Conservation (phyloP, 1,140 invertebrate genomes). For the Berghia stephanieae region DNA sequence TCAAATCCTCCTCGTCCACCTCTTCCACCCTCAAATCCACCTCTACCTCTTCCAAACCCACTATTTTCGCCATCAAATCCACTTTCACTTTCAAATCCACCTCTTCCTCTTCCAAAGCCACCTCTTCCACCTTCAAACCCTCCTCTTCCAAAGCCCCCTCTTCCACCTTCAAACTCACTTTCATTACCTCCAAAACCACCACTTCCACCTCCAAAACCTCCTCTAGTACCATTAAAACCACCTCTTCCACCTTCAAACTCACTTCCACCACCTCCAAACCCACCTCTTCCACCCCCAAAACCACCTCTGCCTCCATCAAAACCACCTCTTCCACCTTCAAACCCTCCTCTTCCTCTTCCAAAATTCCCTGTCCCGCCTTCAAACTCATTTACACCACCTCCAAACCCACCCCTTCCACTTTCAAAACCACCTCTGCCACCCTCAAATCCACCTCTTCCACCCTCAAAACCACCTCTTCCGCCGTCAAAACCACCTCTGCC, state of each 20-base stretch:
- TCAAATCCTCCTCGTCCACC: not conserved
- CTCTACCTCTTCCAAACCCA: not conserved
- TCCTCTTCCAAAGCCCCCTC: not conserved
- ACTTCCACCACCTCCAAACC: not conserved
- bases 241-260: not conserved
- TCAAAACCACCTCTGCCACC: not conserved
- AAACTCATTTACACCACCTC: slow-evolving; percentile 13
- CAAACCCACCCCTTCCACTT: slow-evolving; percentile 10
- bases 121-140: slow-evolving; percentile 4
- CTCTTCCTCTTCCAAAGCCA: slow-evolving; percentile 12
- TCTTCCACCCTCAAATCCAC: not conserved
- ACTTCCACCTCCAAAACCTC: not conserved
- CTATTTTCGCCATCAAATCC: not conserved
- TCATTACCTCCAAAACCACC: not conserved
- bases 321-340: not conserved
- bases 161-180: not conserved
- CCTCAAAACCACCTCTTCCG: not conserved
- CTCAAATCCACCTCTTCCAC: not conserved
- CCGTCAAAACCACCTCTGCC: not conserved
- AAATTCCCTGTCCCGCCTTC: slow-evolving; percentile 21
- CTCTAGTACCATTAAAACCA: not conserved
- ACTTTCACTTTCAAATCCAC: slow-evolving; percentile 18
- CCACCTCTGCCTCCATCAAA: not conserved
- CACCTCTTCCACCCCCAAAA: not conserved
- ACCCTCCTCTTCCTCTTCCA: not conserved